Base-by-base conservation (phyloP, 2,888 invertebrate genomes). In the Idaea straminata region DNA sequence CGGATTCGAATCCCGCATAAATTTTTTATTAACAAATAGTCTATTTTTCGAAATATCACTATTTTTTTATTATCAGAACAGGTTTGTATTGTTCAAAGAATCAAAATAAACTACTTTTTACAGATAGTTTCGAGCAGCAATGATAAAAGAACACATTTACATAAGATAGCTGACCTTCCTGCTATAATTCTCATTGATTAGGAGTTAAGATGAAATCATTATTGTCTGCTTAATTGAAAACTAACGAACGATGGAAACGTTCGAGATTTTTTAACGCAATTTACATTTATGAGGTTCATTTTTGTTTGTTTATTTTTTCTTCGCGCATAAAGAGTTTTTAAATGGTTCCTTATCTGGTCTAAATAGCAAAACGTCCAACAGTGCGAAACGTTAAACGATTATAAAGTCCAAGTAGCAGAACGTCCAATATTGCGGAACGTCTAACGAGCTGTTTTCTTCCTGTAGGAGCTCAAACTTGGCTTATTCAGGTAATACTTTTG, bases 121-220 rank as follows among this genome's bases (percentile, higher is more conserved):
- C 63, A 63, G 65, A 61, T 25, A 34, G 15, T 64, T 66, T 58
- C 34, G 60, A 66, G 61, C 64, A 65, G 64, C 61, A 13, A 16
- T 65, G 66, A 68, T 70, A 71, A 69, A 65, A 60, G 65, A 61
- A 64, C 61, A 59, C 62, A 68, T 73, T 71, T 73, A 67, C 73
- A 69, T 71, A 71, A 69, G 69, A 71, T 70, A 68, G 64, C 65
- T 69, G 70, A 70, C 70, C 67, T 71, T 63, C 62, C 15, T 7
- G 5, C 15, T 61, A 65, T 61, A 62, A 66, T 67, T 67, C 62
- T 62, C 64, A 62, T 67, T 62, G 64, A 61, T 62, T 64, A 47
- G 47, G 10, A 47, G 47, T 47, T 47, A 7, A 47, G 47, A 47
- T 47, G 47, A 47, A 47, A 47, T 47, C 47, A 47, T 47, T 47